Base-by-base conservation (phyloP, 2,113 vertebrate genomes). In the Peromyscus maniculatus region DNA sequence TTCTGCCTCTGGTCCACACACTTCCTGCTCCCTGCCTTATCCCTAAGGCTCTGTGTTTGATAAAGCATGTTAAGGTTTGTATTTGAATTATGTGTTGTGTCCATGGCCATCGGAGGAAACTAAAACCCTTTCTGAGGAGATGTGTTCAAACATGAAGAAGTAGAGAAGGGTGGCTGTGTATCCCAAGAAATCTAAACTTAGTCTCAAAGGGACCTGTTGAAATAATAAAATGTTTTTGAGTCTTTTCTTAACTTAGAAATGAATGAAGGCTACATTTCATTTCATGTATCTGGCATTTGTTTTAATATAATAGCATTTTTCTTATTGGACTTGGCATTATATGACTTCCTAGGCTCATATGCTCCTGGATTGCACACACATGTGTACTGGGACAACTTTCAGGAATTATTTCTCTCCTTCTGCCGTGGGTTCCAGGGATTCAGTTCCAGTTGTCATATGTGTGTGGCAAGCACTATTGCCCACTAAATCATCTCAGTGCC, bases 291-390 rank as follows among this genome's bases (percentile, higher is more conserved):
- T 52, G 67, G 0, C 92, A 59, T 87, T 96, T 93, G 19, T 91
- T 95, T 95, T 95, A 90, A 93, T 80, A 43, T n/a, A 49, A 62
- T 91, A 82, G 1, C 57, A 11, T 97, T 62, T 92, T 90, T 52
- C 64, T 71, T 92, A 80, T 31, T 43, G 78, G 39, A 92, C 80
- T 39, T 88, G 31, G 78, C 75, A 87, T 94, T 74, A 12, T 92
- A 0, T 93, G 62, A 83, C 28, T 87, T 95, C 19, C 36, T 59
- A 59, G 33, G 57, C 5, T 83, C 55, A 93, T 89, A 33, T 24
- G 43, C 46, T 49, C 72, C 78, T 3, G 17, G 28, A 49, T 46
- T 67, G 28, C 62, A 87, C 5, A 0, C 10, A 12, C 0, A 4
- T 28, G 62, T 33, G 16, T 43, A 17, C 49, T 39, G 33, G 62